Evolutionary conservation across 2,888 invertebrate genomes (phyloP).

Genomic region (Pemphredon lugubris): DNA sequence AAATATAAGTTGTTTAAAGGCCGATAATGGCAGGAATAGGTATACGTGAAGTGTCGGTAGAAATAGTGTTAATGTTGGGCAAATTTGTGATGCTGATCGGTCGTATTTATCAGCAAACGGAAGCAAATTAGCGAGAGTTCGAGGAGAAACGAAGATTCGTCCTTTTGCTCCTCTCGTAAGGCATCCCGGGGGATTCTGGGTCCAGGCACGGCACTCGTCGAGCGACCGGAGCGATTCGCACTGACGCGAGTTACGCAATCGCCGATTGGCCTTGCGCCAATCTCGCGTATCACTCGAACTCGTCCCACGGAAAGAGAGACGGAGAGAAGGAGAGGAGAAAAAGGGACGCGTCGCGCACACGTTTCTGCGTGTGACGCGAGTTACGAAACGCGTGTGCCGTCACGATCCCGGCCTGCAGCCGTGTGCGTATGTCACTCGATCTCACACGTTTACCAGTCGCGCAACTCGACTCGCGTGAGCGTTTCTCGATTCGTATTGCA

Average conservation of each 20-base stretch:
- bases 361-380: slow-evolving; percentile 43
- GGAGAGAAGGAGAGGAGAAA: slow-evolving; percentile 8
- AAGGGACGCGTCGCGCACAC: slow-evolving; percentile 11
- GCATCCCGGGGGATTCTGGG: slow-evolving; percentile 6
- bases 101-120: too few relatives aligned
- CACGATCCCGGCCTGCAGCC: not conserved
- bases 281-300: slow-evolving; percentile 70
- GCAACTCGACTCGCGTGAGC: not conserved
- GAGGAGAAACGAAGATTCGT: not conserved
- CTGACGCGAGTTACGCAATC: slow-evolving; percentile 73
- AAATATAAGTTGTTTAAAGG: too few relatives aligned
- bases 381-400: slow-evolving; percentile 47
- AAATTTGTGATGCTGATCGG: too few relatives aligned
- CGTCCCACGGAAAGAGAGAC: slow-evolving; percentile 44
- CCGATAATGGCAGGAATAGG: too few relatives aligned
- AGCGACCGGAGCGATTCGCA: slow-evolving; percentile 62
- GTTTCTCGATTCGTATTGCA: slow-evolving; percentile 9
- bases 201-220: slow-evolving; percentile 47
- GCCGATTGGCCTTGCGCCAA: slow-evolving; percentile 76
- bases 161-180: not conserved
- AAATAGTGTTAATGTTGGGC: too few relatives aligned
- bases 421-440: not conserved
- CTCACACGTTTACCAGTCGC: not conserved
- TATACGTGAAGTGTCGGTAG: too few relatives aligned
- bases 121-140: not conserved